Base-by-base conservation (phyloP, 2,888 invertebrate species). In the Leucophora obtusa region DNA sequence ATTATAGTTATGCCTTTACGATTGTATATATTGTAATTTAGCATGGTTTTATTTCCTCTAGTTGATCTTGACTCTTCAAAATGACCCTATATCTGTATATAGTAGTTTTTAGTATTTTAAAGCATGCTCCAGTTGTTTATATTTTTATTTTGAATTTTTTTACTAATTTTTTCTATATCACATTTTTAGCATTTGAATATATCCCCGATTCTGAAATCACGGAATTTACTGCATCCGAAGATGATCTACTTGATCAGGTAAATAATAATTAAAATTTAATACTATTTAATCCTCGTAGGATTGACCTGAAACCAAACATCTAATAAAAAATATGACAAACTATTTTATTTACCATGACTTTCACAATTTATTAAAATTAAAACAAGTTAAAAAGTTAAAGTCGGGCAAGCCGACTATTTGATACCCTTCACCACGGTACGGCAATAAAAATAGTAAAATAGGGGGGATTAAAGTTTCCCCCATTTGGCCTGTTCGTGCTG, bases 181-280 rank as follows among this genome's bases (percentile, higher is more conserved):
- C 54, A 63, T 72, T 79, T 84, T 65, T 91, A 97, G 97, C 97
- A 56, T 97, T 96, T 90, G 98, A 98, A 92, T 98, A 97, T 91
- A 93, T 96, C 83, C 95, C 96, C 83, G 96, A 96, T 91, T 95
- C 95, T 84, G 96, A 96, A 92, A 94, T 95, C 86, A 95, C 94
- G 82, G 89, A 89, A 83, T 91, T 92, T 84, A 93, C 93, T 75
- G 94, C 93, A 79, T 96, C 96, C 7, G 96, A 96, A 90, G 96
- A 96, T 91, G 96, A 96, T 90, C 92, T 96, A 84, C 91, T 96
- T 83, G 95, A 94, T 86, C 95, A 95, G 93, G 95, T 95, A 92
- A 77, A 33, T 65, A 47, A 28, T 47, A 18, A 38, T n/a, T n/a
- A n/a, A n/a, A n/a, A n/a, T n/a, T n/a, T n/a, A n/a, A n/a, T n/a